Evolutionary conservation across 23 tunicate genomes (phyloP), one percentile per base, ranked within the genome.

Genomic region (Clavelina lepadiformis): DNA sequence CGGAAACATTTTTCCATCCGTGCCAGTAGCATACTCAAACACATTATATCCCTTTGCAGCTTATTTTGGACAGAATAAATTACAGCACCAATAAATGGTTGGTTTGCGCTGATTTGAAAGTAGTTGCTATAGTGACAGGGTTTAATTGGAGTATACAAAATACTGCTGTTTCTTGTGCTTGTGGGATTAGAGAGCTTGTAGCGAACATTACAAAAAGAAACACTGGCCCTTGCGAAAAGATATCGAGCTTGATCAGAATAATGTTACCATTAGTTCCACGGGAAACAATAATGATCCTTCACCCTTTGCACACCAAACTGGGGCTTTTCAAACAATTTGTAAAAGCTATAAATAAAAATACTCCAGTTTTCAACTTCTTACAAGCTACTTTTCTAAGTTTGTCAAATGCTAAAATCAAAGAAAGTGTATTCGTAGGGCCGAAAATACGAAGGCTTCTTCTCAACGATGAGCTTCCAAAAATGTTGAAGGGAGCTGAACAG

Each of bases 401-500:
- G 59, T 53, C 59, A 53, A 53, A 53, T 11, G 59, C 59, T 53
- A 53, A 53, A 53, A 53, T 53, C 13, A 44, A 44, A n/a, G 59
- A 53, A 53, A 27, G 15, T 8, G 22, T 53, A 53, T 53, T 53
- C 21, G 21, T 53, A 53, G 21, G 21, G 23, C 59, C 21, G 59
- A 24, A 53, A 53, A 53, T n/a, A n/a, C 21, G 22, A 53, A 53
- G 23, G 59, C 21, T 11, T 53, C 7, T 53, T n/a, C 22, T 53
- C 59, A 52, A 52, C 24, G 58, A 52, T 19, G 24, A 20, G n/a
- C 31, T 59, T 29, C 37, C 29, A 28, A 29, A 59, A 59, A 59
- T 59, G 36, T 59, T 59, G 65, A 59, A 25, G 65, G 65, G 31
- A 59, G 65, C 29, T 59, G 7, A 59, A 59, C 59, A 29, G 65